Conservation (phyloP, 2,888 invertebrate species). For the Clunio marinus region DNA sequence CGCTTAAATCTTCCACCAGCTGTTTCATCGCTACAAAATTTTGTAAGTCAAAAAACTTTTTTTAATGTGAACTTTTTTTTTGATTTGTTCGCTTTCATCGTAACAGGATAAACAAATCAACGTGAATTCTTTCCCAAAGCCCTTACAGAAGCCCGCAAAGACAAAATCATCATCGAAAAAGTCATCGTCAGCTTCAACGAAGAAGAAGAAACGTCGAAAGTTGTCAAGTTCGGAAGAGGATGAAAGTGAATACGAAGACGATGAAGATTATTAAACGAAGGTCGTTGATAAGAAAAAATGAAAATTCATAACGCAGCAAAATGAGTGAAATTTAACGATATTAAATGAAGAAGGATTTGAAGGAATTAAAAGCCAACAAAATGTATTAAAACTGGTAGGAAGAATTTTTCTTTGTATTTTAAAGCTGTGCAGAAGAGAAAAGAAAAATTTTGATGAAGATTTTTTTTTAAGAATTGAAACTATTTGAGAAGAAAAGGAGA, state of each 20-base stretch:
- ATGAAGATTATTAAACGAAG: slow-evolving; percentile 51
- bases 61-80: too few relatives aligned
- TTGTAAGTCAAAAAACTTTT: slow-evolving; percentile 28
- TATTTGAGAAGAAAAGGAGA: too few relatives aligned
- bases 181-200: slow-evolving; percentile 36
- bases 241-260: slow-evolving; percentile 63
- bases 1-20: slow-evolving; percentile 15
- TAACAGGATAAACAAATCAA: slow-evolving; percentile 35
- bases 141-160: slow-evolving; percentile 43
- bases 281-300: too few relatives aligned
- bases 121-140: slow-evolving; percentile 34
- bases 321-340: not conserved
- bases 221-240: slow-evolving; percentile 58
- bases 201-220: slow-evolving; percentile 57
- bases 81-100: too few relatives aligned
- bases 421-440: too few relatives aligned
- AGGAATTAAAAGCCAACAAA: too few relatives aligned
- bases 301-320: not conserved
- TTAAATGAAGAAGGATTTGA: too few relatives aligned
- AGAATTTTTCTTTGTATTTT: too few relatives aligned
- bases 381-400: too few relatives aligned
- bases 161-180: slow-evolving; percentile 43
- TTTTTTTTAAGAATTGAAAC: too few relatives aligned
- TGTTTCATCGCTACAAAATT: slow-evolving; percentile 9
- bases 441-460: too few relatives aligned